Percentiles rank a stretch among this genome's conserved stretches.
phyloP scores from a whole-genome alignment of 1,140 invertebrate genomes.

The Cryptotermes secundus region DNA sequence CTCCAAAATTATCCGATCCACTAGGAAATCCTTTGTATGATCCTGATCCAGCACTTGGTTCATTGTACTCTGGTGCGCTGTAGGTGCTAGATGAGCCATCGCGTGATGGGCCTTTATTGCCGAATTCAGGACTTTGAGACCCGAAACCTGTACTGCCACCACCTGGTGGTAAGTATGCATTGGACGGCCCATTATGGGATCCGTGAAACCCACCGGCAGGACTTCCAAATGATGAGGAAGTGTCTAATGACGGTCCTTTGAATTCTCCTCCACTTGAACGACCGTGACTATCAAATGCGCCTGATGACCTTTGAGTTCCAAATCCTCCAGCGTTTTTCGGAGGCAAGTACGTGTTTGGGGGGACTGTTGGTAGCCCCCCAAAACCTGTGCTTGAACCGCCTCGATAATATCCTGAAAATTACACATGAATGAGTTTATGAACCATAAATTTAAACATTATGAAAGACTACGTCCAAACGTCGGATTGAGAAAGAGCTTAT shows the following conservation, averaged over 20 bases:
- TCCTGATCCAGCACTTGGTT: background rate
- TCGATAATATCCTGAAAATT: background rate
- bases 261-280: background rate
- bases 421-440: background rate
- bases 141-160: background rate
- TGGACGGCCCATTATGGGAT: background rate
- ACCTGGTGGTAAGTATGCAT: background rate
- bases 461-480: no score
- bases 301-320: background rate
- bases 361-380: background rate
- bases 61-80: background rate
- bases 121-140: background rate
- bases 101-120: background rate
- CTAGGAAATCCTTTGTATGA: background rate
- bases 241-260: background rate
- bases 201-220: background rate
- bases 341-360: background rate
- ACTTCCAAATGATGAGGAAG: background rate
- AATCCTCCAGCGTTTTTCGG: background rate
- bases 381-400: background rate
- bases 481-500: no score
- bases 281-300: background rate
- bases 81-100: background rate
- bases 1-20: background rate
- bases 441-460: no score